Evolutionary conservation across 2,113 vertebrate species (phyloP), one percentile per base, ranked within the genome.

Genomic region (Lucifuga dentata): DNA sequence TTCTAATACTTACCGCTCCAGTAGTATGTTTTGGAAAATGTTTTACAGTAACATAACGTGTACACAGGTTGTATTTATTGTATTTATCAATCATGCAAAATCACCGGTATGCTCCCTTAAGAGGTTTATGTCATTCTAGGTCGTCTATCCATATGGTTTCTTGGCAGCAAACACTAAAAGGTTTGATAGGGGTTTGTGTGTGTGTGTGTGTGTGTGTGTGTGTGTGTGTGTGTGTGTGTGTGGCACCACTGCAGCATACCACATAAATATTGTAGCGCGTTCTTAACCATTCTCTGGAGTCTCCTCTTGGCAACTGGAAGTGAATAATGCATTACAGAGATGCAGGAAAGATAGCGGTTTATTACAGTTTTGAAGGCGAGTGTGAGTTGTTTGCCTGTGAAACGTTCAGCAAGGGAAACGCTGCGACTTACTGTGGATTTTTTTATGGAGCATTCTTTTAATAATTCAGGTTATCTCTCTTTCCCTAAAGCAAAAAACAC

Each of bases 281-380:
- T 91, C 71, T 92, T 87, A 89, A 89, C 78, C 81, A 88, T 90
- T 75, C 92, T 90, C 92, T 40, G 56, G 91, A 91, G 90, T 80
- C 78, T 80, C 83, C 71, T 83, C 88, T 89, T 86, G 68, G 88
- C 86, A 91, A 89, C 86, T 78, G 80, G 65, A 88, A 84, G 82
- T 92, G 89, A 92, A 93, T 92, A 92, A 91, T 91, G 85, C 79
- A 92, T 91, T 69, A 83, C 46, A 44, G 79, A 85, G 90, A 88
- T 86, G 86, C 78, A 68, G 79, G 73, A 77, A 73, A 88, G 84
- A 89, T 83, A 81, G 82, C 76, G 80, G 73, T 86, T 88, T 90
- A 89, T 91, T 89, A 81, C 73, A 78, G 68, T 80, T 77, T 78
- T 86, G 65, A 89, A 80, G 77, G 80, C 86, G 81, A 88, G 77